Evolutionary conservation across 64 coral and sea anemone species (phyloP), one percentile per base, ranked within the genome.

Genomic region (Cladopsammia gracilis): DNA sequence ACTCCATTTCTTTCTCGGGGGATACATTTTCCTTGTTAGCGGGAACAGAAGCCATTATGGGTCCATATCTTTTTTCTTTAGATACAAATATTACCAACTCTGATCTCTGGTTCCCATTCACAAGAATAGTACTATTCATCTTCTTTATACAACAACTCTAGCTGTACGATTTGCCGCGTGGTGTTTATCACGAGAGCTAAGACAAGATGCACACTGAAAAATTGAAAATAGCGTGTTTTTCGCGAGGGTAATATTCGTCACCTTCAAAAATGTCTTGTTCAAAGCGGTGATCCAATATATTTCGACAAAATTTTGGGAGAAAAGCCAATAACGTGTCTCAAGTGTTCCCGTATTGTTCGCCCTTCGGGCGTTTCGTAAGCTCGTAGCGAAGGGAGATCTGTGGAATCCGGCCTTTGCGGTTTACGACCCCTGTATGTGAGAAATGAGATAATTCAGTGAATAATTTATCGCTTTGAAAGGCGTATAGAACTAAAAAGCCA

Each of bases 361-460:
- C 62, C n/a, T 24, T 48, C 42, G 56, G 71, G 87, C 52, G 25
- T 74, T 61, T 76, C 57, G 71, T 77, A 64, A 89, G 45, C 46
- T 67, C 5, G 80, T 84, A 62, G 61, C 47, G 80, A 62, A 56
- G 75, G 49, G 80, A 84, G 80, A 84, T 84, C 60, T 47, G 23
- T 84, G 80, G 80, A 84, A 84, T 84, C 18, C 80, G 34, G 80
- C 59, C 19, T 13, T 68, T 84, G 80, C 46, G 80, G 80, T 79
- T 79, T 67, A 60, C 15, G 80, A 84, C 44, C 80, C 60, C 75
- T 94, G 86, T 66, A 80, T 83, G 79, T 75, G 64, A 70, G 71
- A 82, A 81, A 89, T 94, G 92, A 89, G 86, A 94, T 89, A 94
- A 94, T 94, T 86, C 54, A 45, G 78, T 94, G 80, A 94, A 94